These are phyloP conservation scores for Marronus borbonicus DNA, from an alignment of 2,888 invertebrate species.

Conservation along the genomic window DNA sequence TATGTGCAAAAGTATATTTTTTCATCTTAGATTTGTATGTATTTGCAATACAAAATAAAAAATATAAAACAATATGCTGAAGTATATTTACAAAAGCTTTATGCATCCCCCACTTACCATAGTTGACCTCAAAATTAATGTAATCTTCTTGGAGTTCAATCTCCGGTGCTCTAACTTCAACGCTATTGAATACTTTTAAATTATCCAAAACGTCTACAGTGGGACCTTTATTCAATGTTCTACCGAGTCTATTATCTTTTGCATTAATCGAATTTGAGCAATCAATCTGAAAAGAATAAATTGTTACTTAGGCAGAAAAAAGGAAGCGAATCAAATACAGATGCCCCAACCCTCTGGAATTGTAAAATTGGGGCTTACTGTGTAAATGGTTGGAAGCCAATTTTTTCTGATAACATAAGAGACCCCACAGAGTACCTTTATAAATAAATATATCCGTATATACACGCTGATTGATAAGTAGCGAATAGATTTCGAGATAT, in stretches of 20 bases:
- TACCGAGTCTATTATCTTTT: constrained; percentile 64
- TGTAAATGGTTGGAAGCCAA: no score
- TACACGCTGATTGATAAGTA: no score
- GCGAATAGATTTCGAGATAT: no score
- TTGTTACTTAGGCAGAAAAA: neutral
- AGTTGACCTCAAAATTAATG: constrained; percentile 31
- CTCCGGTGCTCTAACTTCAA: constrained; percentile 85
- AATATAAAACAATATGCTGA: neutral
- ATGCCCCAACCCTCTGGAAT: no score
- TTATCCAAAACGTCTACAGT: constrained; percentile 77
- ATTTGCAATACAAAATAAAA: constrained; percentile 21
- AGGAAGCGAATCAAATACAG: no score
- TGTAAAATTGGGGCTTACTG: no score
- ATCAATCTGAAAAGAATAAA: constrained; percentile 66
- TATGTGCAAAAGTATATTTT: constrained; percentile 49
- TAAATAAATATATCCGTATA: no score
- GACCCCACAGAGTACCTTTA: no score
- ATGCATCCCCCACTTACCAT: constrained; percentile 47
- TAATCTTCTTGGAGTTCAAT: constrained; percentile 76
- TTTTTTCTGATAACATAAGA: no score
- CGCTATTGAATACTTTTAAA: constrained; percentile 85
- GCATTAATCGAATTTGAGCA: constrained; percentile 63
- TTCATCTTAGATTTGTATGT: constrained; percentile 23
- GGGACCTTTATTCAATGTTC: constrained; percentile 71
- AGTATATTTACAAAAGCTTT: constrained; percentile 48